phyloP scores from a whole-genome alignment of 2,888 invertebrate genomes.

The Orthosia gothica region DNA sequence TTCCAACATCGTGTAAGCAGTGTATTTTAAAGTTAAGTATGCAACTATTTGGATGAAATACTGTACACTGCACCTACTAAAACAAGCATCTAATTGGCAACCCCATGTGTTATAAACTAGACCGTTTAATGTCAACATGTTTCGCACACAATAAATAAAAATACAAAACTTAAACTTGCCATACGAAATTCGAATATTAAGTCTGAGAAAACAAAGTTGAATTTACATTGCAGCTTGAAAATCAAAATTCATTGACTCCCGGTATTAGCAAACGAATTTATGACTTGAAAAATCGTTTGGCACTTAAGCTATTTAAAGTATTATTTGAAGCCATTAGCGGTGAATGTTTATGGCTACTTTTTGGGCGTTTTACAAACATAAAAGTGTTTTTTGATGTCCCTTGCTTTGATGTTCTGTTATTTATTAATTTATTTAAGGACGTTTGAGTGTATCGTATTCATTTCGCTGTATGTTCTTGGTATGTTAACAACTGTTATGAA shows the following conservation, averaged over 20 bases:
- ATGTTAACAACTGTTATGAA: conserved; percentile 52
- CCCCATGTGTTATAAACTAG: conserved; percentile 54
- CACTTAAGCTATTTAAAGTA: conserved; percentile 74
- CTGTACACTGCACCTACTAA: conserved; percentile 22
- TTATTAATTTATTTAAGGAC: conserved; percentile 67
- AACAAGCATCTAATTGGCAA: conserved; percentile 45
- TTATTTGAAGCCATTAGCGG: conserved; percentile 75
- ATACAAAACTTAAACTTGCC: conserved; percentile 5
- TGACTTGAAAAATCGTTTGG: conserved; percentile 72
- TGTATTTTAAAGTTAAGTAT: conserved; percentile 14
- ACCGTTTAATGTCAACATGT: conserved; percentile 57
- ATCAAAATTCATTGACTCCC: conserved; percentile 58
- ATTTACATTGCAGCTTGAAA: conserved; percentile 14
- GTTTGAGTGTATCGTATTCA: conserved; percentile 42
- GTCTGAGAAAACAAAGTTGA: conserved; percentile 2
- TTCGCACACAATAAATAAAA: conserved; percentile 39
- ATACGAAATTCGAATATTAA: conserved; percentile 11
- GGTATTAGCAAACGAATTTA: conserved; percentile 70
- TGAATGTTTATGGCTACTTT: conserved; percentile 69
- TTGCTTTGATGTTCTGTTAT: conserved; percentile 71
- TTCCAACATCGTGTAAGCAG: neutral
- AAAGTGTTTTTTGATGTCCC: conserved; percentile 66
- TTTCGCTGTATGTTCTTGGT: conserved; percentile 31
- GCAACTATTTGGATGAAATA: conserved; percentile 24
- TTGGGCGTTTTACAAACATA: conserved; percentile 72